Base-by-base conservation (phyloP, 2,888 invertebrate genomes). In the Andrena bicolor region DNA sequence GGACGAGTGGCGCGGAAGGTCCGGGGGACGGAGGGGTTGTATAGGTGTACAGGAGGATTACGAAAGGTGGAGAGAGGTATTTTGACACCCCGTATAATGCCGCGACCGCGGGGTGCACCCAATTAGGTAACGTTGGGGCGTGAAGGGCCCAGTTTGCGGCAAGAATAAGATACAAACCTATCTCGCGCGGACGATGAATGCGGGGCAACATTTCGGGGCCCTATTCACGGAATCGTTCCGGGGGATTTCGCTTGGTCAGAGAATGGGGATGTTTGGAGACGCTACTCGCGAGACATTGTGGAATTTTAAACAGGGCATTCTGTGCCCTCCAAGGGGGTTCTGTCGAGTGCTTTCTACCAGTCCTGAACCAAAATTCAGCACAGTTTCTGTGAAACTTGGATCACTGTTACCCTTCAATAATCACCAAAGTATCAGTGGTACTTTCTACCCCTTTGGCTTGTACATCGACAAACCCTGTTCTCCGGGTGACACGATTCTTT, bases 1-100 rank as follows among this genome's bases (percentile, higher is more conserved):
- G 26, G 53, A 64, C n/a, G 58, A 61, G 70, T 10, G n/a, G 26
- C 72, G 56, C 61, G 72, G 75, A 83, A 82, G 83, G 86, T 76
- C 80, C 68, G 71, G 71, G 26, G 53, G 30, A 20, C 58, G 75
- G 77, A 71, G 68, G 83, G 56, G 76, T 74, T 84, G 76, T 83
- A 84, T 84, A 69, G 69, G 74, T 66, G 81, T 69, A 66, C 35
- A 30, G 65, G 71, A 84, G 83, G 78, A 88, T 88, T 88, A 89
- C 77, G 75, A 80, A 82, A 72, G 79, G 82, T 85, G 20, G 82
- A 83, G 73, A 90, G 89, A 90, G 91, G 93, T 93, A 94, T 93
- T 94, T 94, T 94, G 93, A 94, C 93, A 93, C 93, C 93, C 91
- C 73, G 83, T 87, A 92, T 93, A 93, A 93, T 92, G 87, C 92